Evolutionary conservation across 2,797 vertebrate genomes (phyloP), one percentile per base, ranked within the genome.

Genomic region (Sciurus carolinensis): DNA sequence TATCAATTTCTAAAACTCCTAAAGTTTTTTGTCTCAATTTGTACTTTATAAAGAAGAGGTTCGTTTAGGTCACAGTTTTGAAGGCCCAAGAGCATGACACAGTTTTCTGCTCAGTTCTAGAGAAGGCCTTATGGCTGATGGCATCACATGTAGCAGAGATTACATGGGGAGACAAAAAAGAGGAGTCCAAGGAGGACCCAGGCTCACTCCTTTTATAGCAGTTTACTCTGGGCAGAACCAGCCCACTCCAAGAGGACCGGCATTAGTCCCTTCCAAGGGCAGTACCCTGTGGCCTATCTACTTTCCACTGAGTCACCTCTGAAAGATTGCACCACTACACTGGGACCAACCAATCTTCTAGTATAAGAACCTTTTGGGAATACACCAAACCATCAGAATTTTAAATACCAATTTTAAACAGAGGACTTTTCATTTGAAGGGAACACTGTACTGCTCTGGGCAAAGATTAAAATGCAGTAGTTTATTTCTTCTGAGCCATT

Each of bases 401-500:
- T 83, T 75, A 71, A 36, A 79, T 95, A 39, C 84, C 67, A 72
- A 0, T 73, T 64, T 52, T 84, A 81, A 76, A 59, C 33, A 18
- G 26, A 42, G 22, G 42, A 1, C 36, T 90, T 52, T 86, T 94
- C 85, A 15, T 81, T 54, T 87, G 85, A 95, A 88, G 12, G 42
- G 18, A 96, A 81, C 11, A 8, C 66, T 90, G 12, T 66, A 26
- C 54, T 75, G 12, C 7, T n/a, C 66, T 95, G 91, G 50, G 50
- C 62, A 75, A 47, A 2, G 1, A 36, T 76, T 92, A 71, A 92
- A 89, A 67, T 87, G 22, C 39, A 71, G 9, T 83, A 42, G n/a
- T 50, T 80, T 94, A 79, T 26, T 94, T 76, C 81, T 87, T 94
- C 93, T 47, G 62, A 59, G 24, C 66, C 83, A 26, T 86, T 84